These are phyloP conservation scores for Eleutherodactylus coqui DNA, from an alignment of 2,797 vertebrate genomes.

Conservation along the genomic window DNA sequence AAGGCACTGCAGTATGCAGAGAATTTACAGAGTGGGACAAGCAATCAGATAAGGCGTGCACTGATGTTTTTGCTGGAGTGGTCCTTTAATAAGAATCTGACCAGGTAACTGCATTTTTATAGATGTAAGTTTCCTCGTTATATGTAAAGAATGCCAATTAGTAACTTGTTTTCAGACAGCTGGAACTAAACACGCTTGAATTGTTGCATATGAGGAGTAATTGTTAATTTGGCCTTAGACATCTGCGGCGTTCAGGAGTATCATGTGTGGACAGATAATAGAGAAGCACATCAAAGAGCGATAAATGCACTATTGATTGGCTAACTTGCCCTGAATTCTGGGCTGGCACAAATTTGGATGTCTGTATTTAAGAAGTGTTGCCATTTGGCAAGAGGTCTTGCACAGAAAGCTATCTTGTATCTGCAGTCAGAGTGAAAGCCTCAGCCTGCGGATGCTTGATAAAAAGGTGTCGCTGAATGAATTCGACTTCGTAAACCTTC, in stretches of 20 bases:
- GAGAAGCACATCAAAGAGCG: slow-evolving; percentile 17
- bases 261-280: slow-evolving; percentile 23
- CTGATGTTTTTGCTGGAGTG: no score
- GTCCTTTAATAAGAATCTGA: background rate
- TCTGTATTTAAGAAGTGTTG: background rate
- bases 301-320: slow-evolving; percentile 47
- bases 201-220: slow-evolving; percentile 31
- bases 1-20: no score
- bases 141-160: slow-evolving; percentile 13
- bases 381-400: background rate
- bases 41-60: no score
- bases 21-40: no score
- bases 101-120: background rate
- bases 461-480: slow-evolving; percentile 1
- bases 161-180: slow-evolving; percentile 12
- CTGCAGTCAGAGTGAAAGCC: background rate
- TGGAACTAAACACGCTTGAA: slow-evolving; percentile 27
- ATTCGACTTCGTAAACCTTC: background rate
- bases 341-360: slow-evolving; percentile 10
- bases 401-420: slow-evolving; percentile 12
- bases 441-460: background rate
- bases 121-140: background rate
- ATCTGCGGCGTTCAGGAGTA: slow-evolving; percentile 24
- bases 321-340: slow-evolving; percentile 25
- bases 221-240: slow-evolving; percentile 31